These are phyloP conservation scores for Scomber japonicus DNA, from an alignment of 2,113 vertebrate species.

Conservation along the genomic window DNA sequence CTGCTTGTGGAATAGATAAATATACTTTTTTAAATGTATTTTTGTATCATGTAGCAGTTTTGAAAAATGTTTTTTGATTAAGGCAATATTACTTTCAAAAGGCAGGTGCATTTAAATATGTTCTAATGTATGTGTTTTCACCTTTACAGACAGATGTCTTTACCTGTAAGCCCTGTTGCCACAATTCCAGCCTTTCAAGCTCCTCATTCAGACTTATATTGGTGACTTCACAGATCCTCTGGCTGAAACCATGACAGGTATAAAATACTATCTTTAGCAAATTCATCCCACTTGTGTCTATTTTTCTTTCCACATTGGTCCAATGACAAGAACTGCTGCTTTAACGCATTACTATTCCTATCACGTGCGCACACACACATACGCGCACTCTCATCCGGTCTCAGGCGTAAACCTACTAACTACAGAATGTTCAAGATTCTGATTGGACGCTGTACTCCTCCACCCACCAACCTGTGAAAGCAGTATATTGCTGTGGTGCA, in stretches of 20 bases:
- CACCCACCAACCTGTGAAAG: conserved; percentile 33
- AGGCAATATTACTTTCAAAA: too few species aligned
- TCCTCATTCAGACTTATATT: not conserved
- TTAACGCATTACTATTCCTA: conserved; percentile 37
- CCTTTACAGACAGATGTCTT: not conserved
- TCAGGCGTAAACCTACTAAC: not conserved
- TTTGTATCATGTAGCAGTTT: conserved; percentile 2
- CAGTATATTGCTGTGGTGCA: conserved; percentile 36
- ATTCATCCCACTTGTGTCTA: not conserved
- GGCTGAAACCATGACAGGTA: conserved; percentile 2
- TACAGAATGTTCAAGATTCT: conserved; percentile 8
- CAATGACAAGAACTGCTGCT: conserved; percentile 20
- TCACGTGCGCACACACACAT: conserved; percentile 5
- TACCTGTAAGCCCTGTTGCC: not conserved
- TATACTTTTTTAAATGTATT: too few species aligned
- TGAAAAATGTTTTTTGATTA: not conserved
- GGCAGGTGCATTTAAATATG: too few species aligned
- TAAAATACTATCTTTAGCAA: conserved; percentile 14
- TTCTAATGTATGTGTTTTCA: too few species aligned
- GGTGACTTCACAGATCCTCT: not conserved
- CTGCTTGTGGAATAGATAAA: not conserved
- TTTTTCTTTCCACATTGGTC: not conserved
- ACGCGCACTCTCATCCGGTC: not conserved
- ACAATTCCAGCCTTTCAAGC: not conserved
- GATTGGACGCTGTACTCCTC: conserved; percentile 36